Percentiles rank a stretch among this genome's conserved stretches.
Conservation (phyloP, 2,888 invertebrate genomes). For the Blastobasis adustella region DNA sequence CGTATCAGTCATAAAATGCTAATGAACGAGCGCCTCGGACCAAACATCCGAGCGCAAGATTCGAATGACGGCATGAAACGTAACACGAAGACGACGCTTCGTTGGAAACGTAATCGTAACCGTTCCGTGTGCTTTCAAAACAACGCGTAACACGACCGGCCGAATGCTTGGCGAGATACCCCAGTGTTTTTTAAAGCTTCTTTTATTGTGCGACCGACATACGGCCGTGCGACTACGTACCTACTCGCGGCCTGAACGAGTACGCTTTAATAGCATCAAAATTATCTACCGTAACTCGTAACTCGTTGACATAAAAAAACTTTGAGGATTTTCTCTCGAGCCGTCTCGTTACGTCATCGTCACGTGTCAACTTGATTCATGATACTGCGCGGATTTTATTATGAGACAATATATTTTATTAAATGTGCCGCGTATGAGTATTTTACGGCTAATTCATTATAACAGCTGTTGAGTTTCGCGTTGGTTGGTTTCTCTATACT, state of each 20-base stretch:
- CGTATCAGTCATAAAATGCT: slow-evolving; percentile 74
- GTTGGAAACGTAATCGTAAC: slow-evolving; percentile 67
- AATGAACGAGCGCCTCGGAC: slow-evolving; percentile 70
- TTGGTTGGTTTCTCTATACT: too few relatives aligned
- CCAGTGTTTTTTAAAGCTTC: slow-evolving; percentile 67
- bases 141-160: slow-evolving; percentile 64
- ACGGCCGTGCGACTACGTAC: background rate
- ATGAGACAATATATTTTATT: slow-evolving; percentile 24
- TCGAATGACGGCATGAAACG: slow-evolving; percentile 72
- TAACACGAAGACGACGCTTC: slow-evolving; percentile 71
- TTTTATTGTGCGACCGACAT: slow-evolving; percentile 46
- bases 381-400: slow-evolving; percentile 28
- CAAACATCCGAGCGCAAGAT: slow-evolving; percentile 73
- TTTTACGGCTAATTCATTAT: slow-evolving; percentile 11
- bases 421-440: slow-evolving; percentile 20
- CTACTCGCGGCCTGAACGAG: too few relatives aligned
- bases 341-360: slow-evolving; percentile 13
- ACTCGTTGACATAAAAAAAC: too few relatives aligned
- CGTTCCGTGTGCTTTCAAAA: slow-evolving; percentile 68
- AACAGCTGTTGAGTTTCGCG: slow-evolving; percentile 7
- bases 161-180: slow-evolving; percentile 53
- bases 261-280: too few relatives aligned
- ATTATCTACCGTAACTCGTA: too few relatives aligned
- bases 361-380: slow-evolving; percentile 32
- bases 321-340: background rate